Percentiles rank a stretch among this genome's conserved stretches.
These are phyloP conservation scores for Pseudochirops cupreus DNA, from an alignment of 2,797 vertebrate species.

Conservation along the genomic window DNA sequence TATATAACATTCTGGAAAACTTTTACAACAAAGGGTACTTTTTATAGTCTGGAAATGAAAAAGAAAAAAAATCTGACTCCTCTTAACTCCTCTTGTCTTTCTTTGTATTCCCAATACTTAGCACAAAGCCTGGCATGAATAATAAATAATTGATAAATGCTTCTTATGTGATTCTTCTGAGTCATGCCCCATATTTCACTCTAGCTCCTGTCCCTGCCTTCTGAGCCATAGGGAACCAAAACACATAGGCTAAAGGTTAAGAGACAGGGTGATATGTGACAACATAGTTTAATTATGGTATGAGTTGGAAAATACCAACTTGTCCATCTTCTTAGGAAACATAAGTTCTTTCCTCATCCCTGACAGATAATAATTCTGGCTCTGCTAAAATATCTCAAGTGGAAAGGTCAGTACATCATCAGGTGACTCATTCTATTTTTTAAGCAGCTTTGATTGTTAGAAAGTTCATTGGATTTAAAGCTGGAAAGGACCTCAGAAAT, in stretches of 20 bases:
- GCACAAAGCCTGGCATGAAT: background rate
- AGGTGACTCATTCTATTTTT: background rate
- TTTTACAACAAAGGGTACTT: no score
- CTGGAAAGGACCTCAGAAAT: background rate
- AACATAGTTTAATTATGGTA: background rate
- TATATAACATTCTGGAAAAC: background rate
- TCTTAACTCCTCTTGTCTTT: background rate
- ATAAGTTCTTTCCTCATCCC: background rate
- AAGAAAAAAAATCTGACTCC: background rate
- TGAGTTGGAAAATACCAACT: background rate
- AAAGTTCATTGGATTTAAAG: background rate
- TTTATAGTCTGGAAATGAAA: background rate
- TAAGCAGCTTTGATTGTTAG: background rate
- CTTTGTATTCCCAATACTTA: background rate
- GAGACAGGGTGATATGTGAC: no score
- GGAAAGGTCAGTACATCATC: background rate
- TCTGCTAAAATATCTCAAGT: background rate
- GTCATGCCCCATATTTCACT: background rate
- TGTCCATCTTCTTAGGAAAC: background rate
- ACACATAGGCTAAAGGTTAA: background rate
- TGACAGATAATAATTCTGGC: background rate
- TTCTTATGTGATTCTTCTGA: background rate
- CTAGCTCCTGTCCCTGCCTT: background rate
- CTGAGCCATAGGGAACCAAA: background rate
- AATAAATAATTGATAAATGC: background rate